Conservation (phyloP, 2,888 invertebrate genomes). For the Nemoura dubitans region DNA sequence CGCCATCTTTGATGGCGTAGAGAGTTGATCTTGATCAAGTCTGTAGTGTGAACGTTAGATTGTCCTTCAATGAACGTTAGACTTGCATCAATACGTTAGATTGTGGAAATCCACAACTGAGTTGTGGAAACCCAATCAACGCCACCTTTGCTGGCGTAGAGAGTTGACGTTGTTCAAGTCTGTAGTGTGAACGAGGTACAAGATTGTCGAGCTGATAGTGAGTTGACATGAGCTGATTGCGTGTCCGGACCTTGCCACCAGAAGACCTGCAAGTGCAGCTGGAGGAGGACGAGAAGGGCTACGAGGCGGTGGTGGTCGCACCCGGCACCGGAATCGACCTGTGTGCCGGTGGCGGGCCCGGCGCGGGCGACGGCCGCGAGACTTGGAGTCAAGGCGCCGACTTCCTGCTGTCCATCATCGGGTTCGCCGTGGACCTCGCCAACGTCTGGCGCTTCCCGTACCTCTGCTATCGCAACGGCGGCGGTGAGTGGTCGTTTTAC, state of each 20-base stretch:
- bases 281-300: constrained; percentile 48
- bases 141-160: too few species aligned
- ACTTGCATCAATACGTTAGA: too few species aligned
- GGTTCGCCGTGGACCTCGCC: constrained; percentile 85
- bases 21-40: too few species aligned
- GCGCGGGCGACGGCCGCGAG: constrained; percentile 69
- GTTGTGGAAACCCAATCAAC: too few species aligned
- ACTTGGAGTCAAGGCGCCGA: constrained; percentile 85
- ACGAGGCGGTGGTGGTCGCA: constrained; percentile 44
- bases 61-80: too few species aligned
- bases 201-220: too few species aligned
- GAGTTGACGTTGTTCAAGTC: too few species aligned
- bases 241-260: constrained; percentile 54
- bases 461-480: constrained; percentile 80
- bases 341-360: constrained; percentile 35
- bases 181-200: too few species aligned
- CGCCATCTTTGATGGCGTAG: too few species aligned
- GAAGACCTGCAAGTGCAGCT: constrained; percentile 58
- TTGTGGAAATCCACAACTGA: too few species aligned
- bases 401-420: constrained; percentile 84
- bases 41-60: too few species aligned
- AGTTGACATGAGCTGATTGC: too few species aligned
- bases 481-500: constrained; percentile 72
- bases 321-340: neutral
- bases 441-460: constrained; percentile 89